Base-by-base conservation (phyloP, 2,888 invertebrate species). In the Helicoverpa assulta region DNA sequence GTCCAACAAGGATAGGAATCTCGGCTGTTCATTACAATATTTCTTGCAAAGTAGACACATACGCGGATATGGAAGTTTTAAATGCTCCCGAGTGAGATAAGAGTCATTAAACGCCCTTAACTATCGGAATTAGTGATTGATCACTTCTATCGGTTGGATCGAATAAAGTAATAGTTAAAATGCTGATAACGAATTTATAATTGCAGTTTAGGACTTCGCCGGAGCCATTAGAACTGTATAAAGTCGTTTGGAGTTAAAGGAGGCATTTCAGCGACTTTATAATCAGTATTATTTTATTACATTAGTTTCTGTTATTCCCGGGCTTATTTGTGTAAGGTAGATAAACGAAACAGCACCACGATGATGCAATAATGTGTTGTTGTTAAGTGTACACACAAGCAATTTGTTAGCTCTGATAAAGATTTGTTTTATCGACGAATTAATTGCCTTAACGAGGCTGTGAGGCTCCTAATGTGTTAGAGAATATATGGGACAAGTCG, bases 131-230 rank as follows among this genome's bases (percentile, higher is more conserved):
- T 73, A 64, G 67, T 66, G 82, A 69, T 76, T 65, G 54, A 69
- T 51, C 43, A 67, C 53, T 53, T 77, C 66, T 62, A 69, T 67
- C 67, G 64, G 67, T 59, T 70, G 71, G 76, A 75, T 76, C 67
- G 69, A 82, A 77, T 77, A 80, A 78, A 47, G 47, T 75, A 67
- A 78, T 77, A 67, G 75, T 59, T 72, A 70, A 64, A 70, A 47
- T 33, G 69, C 67, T 70, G 78, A 81, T 83, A 84, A 82, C 72
- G 56, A 72, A 77, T 72, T 81, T 83, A 77, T 84, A 86, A 84
- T 84, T 81, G 80, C 73, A 76, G 80, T 81, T 82, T 80, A 72
- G 77, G 67, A 62, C 69, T 67, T 76, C 55, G 67, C 57, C 37
- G 57, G 56, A 62, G 70, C 70, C 68, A 78, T 83, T 82, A 80